Conservation (phyloP, 2,797 vertebrate species). For the Sebastes cheni region DNA sequence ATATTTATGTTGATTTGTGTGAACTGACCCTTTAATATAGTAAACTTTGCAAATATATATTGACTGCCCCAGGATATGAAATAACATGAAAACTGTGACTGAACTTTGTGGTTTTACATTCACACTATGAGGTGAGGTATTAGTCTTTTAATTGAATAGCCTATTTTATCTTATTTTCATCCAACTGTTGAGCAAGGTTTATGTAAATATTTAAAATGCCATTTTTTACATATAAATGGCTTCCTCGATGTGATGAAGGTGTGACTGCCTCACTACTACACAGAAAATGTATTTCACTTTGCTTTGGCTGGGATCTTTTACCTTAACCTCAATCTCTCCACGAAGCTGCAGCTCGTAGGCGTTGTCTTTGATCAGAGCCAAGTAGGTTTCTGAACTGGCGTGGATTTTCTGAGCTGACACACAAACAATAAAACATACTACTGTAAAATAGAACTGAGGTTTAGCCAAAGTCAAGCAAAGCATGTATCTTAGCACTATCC, state of each 20-base stretch:
- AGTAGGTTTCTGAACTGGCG: conserved; percentile 87
- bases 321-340: conserved; percentile 93
- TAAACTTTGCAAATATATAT: neutral
- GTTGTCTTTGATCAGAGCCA: conserved; percentile 85
- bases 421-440: conserved; percentile 1
- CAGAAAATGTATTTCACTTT: neutral
- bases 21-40: neutral
- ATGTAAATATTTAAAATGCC: neutral
- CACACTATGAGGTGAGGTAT: neutral
- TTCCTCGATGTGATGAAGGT: neutral
- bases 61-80: neutral
- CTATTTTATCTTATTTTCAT: neutral
- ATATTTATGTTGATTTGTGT: neutral
- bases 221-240: neutral
- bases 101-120: neutral
- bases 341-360: conserved; percentile 89
- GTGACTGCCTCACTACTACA: neutral
- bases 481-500: neutral
- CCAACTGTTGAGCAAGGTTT: neutral
- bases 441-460: neutral
- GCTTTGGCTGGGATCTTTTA: conserved; percentile 45
- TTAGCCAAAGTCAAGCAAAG: neutral
- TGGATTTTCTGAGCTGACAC: conserved; percentile 89
- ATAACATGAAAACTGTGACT: neutral
- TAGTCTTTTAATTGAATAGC: neutral